Base-by-base conservation (phyloP, 1,140 invertebrate species). In the Drosophila chauvacae region DNA sequence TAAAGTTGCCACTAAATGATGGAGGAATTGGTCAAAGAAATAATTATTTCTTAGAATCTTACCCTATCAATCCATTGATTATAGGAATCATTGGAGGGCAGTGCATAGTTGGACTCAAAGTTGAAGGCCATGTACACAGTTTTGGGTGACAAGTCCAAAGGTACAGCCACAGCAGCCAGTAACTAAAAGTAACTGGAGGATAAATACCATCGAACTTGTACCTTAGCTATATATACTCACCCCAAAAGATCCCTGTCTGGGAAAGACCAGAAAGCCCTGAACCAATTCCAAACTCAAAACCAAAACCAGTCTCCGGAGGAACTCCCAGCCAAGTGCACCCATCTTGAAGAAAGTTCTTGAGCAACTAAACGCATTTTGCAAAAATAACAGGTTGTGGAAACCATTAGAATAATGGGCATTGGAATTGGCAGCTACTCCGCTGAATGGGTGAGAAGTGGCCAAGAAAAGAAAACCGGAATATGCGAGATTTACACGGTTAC, bases 51-150 rank as follows among this genome's bases (percentile, higher is more conserved):
- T 35, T 10, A 20, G 0, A 2, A 37, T 35, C 78, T 91, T 48
- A 92, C 91, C 64, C 86, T 68, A 65, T 91, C 86, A 14, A 92
- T 75, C 78, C 79, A 92, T 30, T 90, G 70, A 42, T 91, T 77
- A 20, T 85, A 84, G 0, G 87, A 82, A 16, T 88, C 77, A 51
- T 91, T 90, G 9, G 84, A 73, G 1, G 92, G 92, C 11, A 96
- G 86, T 41, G 81, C 91, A 92, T 96, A 96, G 90, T 95, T 96
- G 0, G 95, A 95, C 85, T 96, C 96, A 85, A 96, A 96, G 86
- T 96, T 96, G 75, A 95, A 96, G 0, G 96, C 96, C 44, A 96
- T 92, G 66, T 96, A 96, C 10, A 96, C 94, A 77, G 95, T 95
- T 69, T 77, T 68, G 9, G 74, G 77, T 94, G 95, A 76, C 94